Evolutionary conservation across 2,113 vertebrate genomes (phyloP), one percentile per base, ranked within the genome.

Genomic region (Python bivittatus): DNA sequence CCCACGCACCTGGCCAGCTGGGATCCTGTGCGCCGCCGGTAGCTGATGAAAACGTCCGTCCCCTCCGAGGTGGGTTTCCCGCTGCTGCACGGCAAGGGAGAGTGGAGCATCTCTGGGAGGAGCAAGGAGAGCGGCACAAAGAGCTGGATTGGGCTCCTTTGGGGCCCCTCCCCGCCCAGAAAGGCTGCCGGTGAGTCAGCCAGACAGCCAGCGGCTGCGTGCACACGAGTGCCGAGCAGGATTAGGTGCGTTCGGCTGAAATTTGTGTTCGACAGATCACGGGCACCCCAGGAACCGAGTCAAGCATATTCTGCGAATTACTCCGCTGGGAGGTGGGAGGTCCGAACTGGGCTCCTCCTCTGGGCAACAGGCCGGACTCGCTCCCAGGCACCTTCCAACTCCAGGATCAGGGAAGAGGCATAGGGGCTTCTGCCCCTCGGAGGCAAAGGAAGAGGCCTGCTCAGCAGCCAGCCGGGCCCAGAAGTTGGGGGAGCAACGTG

Each of bases 21-120:
- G 0, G 99, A 99, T 29, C 99, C 99, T 0, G 98, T 99, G 86
- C 97, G 99, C 85, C 99, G 96, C 0, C 99, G 98, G 97, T 99
- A 99, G 97, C 99, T 99, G 97, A 99, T 99, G 94, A 99, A 99
- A 1, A 99, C 99, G 0, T 99, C 99, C 0, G 99, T 99, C 0
- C 98, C 98, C 0, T 98, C 90, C 0, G 98, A 97, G 0, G 97
- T 88, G 0, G 95, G 89, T 88, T 97, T 98, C 64, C 98, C 97
- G 0, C 83, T 95, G 23, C 96, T 97, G 95, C 97, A 97, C 60
- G 98, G 97, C 89, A 97, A 95, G 0, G 96, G 96, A 0, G 99
- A 98, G 61, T 97, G 97, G 0, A 98, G 97, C 94, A 92, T 98
- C 93, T 98, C 98, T 98, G 29, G 8, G 61, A 1, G 1, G 17